phyloP scores from a whole-genome alignment of 2,888 invertebrate genomes.

The Mythimna ferrago region DNA sequence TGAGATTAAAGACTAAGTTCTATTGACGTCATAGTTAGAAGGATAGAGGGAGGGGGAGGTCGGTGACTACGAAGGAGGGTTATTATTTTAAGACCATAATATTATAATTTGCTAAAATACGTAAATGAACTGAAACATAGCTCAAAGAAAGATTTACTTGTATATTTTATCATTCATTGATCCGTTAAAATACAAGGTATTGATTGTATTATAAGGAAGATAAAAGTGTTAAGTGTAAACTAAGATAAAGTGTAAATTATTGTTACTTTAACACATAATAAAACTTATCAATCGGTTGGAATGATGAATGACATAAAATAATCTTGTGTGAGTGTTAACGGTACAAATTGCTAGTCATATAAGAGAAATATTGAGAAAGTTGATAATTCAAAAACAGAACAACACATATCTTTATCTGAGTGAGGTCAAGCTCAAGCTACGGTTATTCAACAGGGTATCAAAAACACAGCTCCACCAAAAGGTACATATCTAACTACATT shows the following conservation, averaged over 20 bases:
- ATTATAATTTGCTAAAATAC: slow-evolving; percentile 4
- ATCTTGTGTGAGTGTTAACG: slow-evolving; percentile 5
- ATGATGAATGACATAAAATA: slow-evolving; percentile 29
- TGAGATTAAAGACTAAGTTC: slow-evolving; percentile 62
- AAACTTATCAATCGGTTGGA: slow-evolving; percentile 24
- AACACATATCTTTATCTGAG: neutral
- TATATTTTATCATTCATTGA: neutral
- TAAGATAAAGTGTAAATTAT: slow-evolving; percentile 35
- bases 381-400: neutral
- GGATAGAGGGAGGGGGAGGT: slow-evolving; percentile 25
- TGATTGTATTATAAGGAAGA: slow-evolving; percentile 7
- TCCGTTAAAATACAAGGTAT: neutral
- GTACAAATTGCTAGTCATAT: neutral
- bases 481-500: neutral
- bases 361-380: neutral
- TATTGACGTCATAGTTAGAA: slow-evolving; percentile 65
- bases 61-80: slow-evolving; percentile 26
- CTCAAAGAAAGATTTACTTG: neutral
- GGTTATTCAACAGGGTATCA: neutral
- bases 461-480: slow-evolving; percentile 1
- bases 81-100: slow-evolving; percentile 14
- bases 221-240: neutral
- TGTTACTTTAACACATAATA: slow-evolving; percentile 25
- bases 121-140: neutral
- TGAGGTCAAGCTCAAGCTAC: neutral